Evolutionary conservation across 2,888 invertebrate genomes (phyloP), one percentile per base, ranked within the genome.

Genomic region (Drosophila testacea): DNA sequence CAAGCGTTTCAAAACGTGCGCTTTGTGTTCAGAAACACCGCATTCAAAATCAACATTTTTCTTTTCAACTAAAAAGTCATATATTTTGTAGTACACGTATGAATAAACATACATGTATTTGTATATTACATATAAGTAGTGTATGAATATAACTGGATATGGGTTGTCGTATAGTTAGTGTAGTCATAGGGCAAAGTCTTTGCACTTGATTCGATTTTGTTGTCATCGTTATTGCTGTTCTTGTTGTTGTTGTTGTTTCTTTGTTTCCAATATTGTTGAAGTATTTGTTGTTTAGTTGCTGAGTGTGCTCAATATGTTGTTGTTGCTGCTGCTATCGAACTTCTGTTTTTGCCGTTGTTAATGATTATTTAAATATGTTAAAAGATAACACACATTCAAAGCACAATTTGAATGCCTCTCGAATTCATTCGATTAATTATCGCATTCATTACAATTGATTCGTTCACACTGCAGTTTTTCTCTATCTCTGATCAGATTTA

Each of bases 111-210:
- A 16, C 51, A 42, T 44, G 9, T 42, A 13, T 54, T 2, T 32
- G 32, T 6, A 32, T 30, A 22, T 42, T 55, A 55, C 22, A 55
- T 44, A 22, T 22, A 22, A 22, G 44, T 27, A 38, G n/a, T 38
- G 5, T 28, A 34, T 41, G 36, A 41, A 42, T 70, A 30, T 54
- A 50, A 50, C 34, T 71, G 50, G 50, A 55, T 71, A 22, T 57
- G 32, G 38, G 38, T n/a, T 22, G 22, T 4, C 36, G 11, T 27
- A 44, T 47, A 38, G 10, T 10, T 63, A 51, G 73, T 71, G 66
- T 81, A 89, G 82, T 90, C 90, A 89, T 87, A 80, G 90, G 85
- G 78, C 90, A 90, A 90, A 90, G 90, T 90, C 88, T 87, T 57
- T 61, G 72, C 66, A 78, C 73, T 73, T 69, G 87, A 69, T 73